Base-by-base conservation (phyloP, 2,888 invertebrate genomes). In the Standfussiana lucernea region DNA sequence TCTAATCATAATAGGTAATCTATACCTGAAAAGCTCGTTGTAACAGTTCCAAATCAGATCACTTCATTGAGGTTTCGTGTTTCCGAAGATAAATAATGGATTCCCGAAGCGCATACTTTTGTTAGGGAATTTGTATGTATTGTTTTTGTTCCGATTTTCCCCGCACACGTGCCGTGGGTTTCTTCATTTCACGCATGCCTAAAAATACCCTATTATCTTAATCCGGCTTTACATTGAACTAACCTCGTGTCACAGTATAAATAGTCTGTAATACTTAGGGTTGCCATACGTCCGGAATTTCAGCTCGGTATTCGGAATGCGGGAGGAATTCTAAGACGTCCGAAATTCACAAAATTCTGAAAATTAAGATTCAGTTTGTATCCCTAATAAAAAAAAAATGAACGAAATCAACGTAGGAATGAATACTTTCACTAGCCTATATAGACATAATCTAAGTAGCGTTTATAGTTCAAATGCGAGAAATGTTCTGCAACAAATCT, bases 201-300 rank as follows among this genome's bases (percentile, higher is more conserved):
- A 18, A 65, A 71, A 47, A 6, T 32, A 56, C 64, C 64, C 56
- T 78, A 79, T 79, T 73, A 80, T 65, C 73, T 80, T 78, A 78
- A 78, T 72, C 80, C 65, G 65, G 78, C 74, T 74, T 75, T 40
- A 75, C 66, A 45, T 24, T 8, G 24, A 59, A 47, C 24, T 24
- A 47, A 45, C 50, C 71, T 53, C 53, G 53, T 72, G 79, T 5
- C 71, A 42, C 35, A 50, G 28, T 62, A 24, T 37, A 53, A 42
- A 28, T 28, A 59, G 69, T 69, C 7, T 28, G 11, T 61, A 21
- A 10, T 35, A 21, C 21, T 35, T 61, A 35, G 35, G 61, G 35
- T 61, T 61, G 59, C 32, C 59, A 56, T 56, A 28, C 56, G 15
- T 7, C 7, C 28, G 28, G 1, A 53, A 10, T 24, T n/a, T n/a